A percentile compares a stretch with the other conserved stretches of the same genome.
Evolutionary conservation across 2,113 vertebrate species (phyloP).

Genomic region (Caloenas nicobarica): DNA sequence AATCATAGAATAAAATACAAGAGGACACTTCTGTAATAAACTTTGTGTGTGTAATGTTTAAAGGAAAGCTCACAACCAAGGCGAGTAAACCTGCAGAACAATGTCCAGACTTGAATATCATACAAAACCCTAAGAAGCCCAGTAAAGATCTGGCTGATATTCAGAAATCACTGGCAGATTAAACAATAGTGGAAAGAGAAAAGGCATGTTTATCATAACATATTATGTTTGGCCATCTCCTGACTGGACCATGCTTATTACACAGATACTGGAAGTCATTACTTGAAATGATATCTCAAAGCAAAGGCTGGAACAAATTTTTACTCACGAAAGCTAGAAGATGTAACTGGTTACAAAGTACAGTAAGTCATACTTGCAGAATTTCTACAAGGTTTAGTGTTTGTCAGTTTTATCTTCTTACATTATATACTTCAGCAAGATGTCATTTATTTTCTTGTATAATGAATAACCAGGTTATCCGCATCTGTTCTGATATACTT

Average conservation of each 20-base stretch:
- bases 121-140: not conserved
- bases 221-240: not conserved
- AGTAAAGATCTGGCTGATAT: not conserved
- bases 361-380: conserved; percentile 7
- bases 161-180: not conserved
- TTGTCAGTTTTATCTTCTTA: conserved; percentile 46
- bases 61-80: not conserved
- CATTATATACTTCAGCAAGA: not conserved
- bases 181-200: not conserved
- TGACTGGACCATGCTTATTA: not conserved
- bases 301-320: not conserved
- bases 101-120: not conserved
- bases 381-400: conserved; percentile 22
- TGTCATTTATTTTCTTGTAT: conserved; percentile 43
- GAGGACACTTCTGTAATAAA: not conserved
- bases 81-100: not conserved
- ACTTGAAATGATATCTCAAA: not conserved
- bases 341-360: not conserved
- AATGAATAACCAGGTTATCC: not conserved
- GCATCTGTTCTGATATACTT: not conserved
- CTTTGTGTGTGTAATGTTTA: not conserved
- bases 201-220: not conserved
- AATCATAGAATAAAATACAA: not conserved
- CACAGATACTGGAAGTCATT: not conserved
- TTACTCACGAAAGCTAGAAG: conserved; percentile 17